Conservation (phyloP, 2,113 vertebrate species). For the Bos taurus region ARS-UCD2.0 NC_037338.1:92800001-92800500, state of each 20-base stretch:
- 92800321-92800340: not conserved
- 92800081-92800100: not conserved
- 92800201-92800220: not conserved
- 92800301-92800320: not conserved
- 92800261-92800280: not conserved
- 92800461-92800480: not conserved
- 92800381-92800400: not conserved
- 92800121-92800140: not conserved
- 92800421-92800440: not conserved
- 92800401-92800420: not conserved
- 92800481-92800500: not conserved
- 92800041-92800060: not conserved
- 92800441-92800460: not conserved
- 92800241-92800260: not conserved
- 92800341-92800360: not conserved
- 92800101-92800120: not conserved
- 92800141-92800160: not conserved
- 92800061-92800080: not conserved
- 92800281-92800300: not conserved
- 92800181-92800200: not conserved
- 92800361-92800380: not conserved
- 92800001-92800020: fast-evolving
- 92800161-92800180: not conserved
- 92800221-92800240: not conserved
- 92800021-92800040: not conserved